Evolutionary conservation across 2,888 invertebrate genomes (phyloP), one percentile per base, ranked within the genome.

Genomic region (Amphipoea oculea): DNA sequence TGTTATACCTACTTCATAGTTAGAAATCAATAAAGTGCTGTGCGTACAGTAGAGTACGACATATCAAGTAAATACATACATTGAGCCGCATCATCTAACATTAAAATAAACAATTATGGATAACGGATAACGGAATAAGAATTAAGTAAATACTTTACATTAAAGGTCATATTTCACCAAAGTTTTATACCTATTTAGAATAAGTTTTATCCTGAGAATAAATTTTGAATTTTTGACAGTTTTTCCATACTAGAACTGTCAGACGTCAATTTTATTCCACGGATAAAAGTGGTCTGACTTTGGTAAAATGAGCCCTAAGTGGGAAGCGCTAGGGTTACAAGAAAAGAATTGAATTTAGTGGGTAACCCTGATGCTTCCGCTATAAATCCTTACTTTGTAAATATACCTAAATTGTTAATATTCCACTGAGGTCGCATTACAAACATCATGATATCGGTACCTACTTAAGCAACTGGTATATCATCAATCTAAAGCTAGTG

Each of bases 401-500:
- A 65, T 29, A 81, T 1, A 57, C 12, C 40, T 51, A 76, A 68
- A 11, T 23, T n/a, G 67, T 42, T 66, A 48, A 65, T 54, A 73
- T 72, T 65, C 65, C 73, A 71, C 20, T 78, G 84, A 78, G 71
- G 86, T 75, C 60, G 36, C 69, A 42, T 11, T 65, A 72, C 68
- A 42, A 78, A 71, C 65, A 57, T 62, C 62, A 68, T 6, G 4
- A 48, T 70, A 29, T 45, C 0, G 40, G 14, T 73, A 81, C 14
- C 48, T 77, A 57, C 14, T 54, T 77, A 57, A 11, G 62, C 6
- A 57, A 42, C 29, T 57, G 69, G 4, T 40, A 67, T 65, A 36
- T 69, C 69, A 23, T 81, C 94, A 98, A 92, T 98, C 98, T 51
- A 98, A 96, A 20, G 96, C 97, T 9, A 98, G 94, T 2, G 97